phyloP scores from a whole-genome alignment of 2,888 invertebrate species.

The Gryllus longicercus region DNA sequence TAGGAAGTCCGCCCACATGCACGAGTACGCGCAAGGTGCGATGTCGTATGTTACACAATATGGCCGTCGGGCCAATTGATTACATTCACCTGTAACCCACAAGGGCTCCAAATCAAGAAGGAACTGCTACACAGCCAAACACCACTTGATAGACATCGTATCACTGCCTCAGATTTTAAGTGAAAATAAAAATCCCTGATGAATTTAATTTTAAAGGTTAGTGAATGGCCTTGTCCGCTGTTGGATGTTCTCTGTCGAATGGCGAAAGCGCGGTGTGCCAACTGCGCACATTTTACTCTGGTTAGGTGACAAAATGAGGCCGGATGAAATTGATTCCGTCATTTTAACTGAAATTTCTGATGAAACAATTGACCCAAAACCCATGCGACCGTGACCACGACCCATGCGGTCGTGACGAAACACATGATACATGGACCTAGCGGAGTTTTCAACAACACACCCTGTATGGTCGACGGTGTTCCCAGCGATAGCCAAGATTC shows the following conservation, averaged over 20 bases:
- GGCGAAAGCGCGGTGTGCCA: slow-evolving; percentile 44
- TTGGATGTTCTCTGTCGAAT: slow-evolving; percentile 37
- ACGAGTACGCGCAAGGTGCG: slow-evolving; percentile 41
- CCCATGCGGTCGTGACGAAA: no score
- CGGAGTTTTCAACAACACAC: slow-evolving; percentile 39
- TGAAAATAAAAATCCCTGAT: slow-evolving; percentile 26
- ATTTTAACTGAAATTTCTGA: no score
- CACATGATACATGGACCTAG: slow-evolving; percentile 46
- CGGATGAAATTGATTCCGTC: no score
- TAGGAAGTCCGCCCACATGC: slow-evolving; percentile 39
- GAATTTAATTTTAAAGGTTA: slow-evolving; percentile 22
- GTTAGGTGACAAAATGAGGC: no score
- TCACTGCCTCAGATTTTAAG: slow-evolving; percentile 39
- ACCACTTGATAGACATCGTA: slow-evolving; percentile 39
- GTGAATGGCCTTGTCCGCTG: slow-evolving; percentile 23
- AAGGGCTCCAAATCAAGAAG: no score
- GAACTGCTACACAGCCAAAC: slow-evolving; percentile 35
- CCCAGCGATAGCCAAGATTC: slow-evolving; percentile 44
- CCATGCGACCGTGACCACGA: no score
- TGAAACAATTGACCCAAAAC: no score
- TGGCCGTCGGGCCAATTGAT: slow-evolving; percentile 44
- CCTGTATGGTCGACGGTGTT: slow-evolving; percentile 40
- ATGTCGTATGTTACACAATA: slow-evolving; percentile 43
- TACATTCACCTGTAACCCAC: slow-evolving; percentile 43
- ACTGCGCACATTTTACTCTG: slow-evolving; percentile 39